Evolutionary conservation across 2,113 vertebrate species (phyloP).

Genomic region (Saccopteryx bilineata): DNA sequence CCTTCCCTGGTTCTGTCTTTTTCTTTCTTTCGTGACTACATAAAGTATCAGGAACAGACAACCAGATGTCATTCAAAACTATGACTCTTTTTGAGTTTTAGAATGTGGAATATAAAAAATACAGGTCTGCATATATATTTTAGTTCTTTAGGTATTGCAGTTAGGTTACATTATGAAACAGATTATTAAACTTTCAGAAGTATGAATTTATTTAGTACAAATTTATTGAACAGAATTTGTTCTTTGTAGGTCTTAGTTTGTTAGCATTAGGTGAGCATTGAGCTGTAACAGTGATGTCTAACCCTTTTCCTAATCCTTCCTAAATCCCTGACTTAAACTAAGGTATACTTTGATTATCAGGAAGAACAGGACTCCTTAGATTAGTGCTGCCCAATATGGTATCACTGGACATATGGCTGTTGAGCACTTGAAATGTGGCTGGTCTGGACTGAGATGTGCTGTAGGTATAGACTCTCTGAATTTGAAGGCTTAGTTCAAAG

Average conservation of each 20-base stretch:
- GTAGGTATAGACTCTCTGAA: neutral
- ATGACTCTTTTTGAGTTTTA: neutral
- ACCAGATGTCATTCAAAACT: neutral
- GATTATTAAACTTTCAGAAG: neutral
- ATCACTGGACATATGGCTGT: neutral
- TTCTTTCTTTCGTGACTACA: neutral
- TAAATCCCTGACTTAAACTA: neutral
- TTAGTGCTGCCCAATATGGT: neutral
- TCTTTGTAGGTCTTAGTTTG: slow-evolving; percentile 16
- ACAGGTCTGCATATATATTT: neutral
- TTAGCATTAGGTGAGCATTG: neutral
- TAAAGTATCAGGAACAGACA: neutral
- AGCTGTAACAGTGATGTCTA: neutral
- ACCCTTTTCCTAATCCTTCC: neutral
- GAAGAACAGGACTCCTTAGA: neutral
- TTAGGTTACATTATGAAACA: slow-evolving; percentile 3
- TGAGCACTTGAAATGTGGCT: neutral
- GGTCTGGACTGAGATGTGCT: neutral
- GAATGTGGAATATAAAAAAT: neutral
- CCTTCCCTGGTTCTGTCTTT: neutral
- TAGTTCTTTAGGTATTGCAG: neutral
- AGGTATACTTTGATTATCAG: neutral
- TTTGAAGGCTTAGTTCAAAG: neutral
- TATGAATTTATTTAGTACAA: neutral
- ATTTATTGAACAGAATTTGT: slow-evolving; percentile 6